phyloP scores from a whole-genome alignment of 2,888 invertebrate genomes.

The Cenopis cana region DNA sequence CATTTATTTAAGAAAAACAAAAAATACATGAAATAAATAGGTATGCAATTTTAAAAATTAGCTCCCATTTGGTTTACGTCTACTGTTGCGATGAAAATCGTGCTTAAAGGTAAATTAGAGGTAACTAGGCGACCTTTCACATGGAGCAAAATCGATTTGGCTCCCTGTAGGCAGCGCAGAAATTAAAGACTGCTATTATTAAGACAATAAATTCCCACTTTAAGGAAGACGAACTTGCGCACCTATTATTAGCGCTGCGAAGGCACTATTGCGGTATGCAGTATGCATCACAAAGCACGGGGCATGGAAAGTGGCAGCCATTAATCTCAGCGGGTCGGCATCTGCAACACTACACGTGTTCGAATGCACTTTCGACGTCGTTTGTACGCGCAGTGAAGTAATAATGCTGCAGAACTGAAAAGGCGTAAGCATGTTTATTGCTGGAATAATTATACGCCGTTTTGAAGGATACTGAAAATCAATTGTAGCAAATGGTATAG shows the following conservation, averaged over 20 bases:
- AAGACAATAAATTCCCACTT: not conserved
- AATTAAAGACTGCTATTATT: no score
- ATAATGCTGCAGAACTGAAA: not conserved
- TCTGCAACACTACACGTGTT: conserved; percentile 19
- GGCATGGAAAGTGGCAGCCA: conserved; percentile 35
- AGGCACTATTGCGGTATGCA: conserved; percentile 17
- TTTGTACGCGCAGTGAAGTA: conserved; percentile 28
- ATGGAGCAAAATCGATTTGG: no score
- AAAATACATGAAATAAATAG: no score
- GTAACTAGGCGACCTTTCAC: no score
- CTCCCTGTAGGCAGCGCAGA: no score
- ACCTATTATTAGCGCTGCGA: not conserved
- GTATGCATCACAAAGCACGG: conserved; percentile 32
- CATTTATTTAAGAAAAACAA: no score
- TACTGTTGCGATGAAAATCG: no score
- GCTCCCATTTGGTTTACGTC: no score
- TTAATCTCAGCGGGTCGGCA: conserved; percentile 28
- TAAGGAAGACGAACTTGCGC: not conserved
- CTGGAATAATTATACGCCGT: not conserved
- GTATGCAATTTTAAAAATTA: no score
- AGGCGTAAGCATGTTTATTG: not conserved
- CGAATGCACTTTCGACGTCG: conserved; percentile 38
- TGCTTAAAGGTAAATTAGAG: no score
- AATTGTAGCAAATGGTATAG: no score
- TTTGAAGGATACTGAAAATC: not conserved